These are phyloP conservation scores for Embiotoca jacksoni DNA, from an alignment of 2,113 vertebrate genomes.

Conservation along the genomic window DNA sequence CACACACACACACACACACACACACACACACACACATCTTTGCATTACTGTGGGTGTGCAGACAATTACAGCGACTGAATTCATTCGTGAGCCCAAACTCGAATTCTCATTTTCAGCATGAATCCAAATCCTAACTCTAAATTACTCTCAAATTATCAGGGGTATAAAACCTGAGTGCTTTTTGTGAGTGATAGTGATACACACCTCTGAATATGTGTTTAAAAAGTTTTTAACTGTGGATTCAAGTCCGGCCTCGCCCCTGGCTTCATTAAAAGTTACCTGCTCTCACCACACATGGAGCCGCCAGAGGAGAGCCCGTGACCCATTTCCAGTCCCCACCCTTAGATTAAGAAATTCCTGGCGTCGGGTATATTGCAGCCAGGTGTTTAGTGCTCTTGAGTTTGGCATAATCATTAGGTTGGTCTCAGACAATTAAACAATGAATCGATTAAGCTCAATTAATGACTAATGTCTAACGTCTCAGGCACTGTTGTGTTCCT, in stretches of 20 bases:
- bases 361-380: constrained; percentile 62
- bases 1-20: constrained; percentile 36
- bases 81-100: not conserved
- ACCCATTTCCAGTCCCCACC: constrained; percentile 47
- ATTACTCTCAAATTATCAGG: not conserved
- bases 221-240: constrained; percentile 46
- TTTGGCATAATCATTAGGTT: constrained; percentile 69
- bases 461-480: constrained; percentile 75
- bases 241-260: constrained; percentile 14
- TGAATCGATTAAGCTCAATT: constrained; percentile 70
- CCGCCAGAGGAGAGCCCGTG: constrained; percentile 44
- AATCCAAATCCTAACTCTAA: constrained; percentile 7
- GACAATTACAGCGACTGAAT: constrained; percentile 21
- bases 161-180: not conserved
- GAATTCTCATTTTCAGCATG: no score
- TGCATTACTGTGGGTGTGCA: not conserved
- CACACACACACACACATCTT: constrained; percentile 18
- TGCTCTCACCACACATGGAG: constrained; percentile 40
- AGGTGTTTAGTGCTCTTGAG: constrained; percentile 73
- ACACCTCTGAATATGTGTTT: constrained; percentile 28
- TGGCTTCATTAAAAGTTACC: constrained; percentile 64
- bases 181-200: not conserved
- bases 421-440: constrained; percentile 78
- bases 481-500: constrained; percentile 47
- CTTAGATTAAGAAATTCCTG: constrained; percentile 46